phyloP scores from a whole-genome alignment of 2,888 invertebrate species.

The Molanna angustata region DNA sequence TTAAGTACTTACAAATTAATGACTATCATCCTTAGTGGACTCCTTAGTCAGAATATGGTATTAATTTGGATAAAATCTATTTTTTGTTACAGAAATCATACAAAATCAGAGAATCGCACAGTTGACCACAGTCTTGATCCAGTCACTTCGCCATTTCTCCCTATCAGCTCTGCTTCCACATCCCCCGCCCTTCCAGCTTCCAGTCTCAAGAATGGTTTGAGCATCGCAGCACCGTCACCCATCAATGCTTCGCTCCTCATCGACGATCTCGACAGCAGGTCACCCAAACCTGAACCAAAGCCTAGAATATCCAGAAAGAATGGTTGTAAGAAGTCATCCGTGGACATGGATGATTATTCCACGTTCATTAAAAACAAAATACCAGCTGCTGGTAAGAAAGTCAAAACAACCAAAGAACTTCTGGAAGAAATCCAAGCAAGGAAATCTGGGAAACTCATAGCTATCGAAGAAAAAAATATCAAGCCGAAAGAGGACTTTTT shows the following conservation, averaged over 20 bases:
- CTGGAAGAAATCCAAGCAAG: conserved; percentile 71
- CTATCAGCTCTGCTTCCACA: conserved; percentile 31
- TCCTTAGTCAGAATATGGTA: too few relatives aligned
- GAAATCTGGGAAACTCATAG: conserved; percentile 25
- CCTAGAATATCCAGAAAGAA: conserved; percentile 45
- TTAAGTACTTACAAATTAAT: too few relatives aligned
- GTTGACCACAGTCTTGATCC: conserved; percentile 30
- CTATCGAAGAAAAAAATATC: conserved; percentile 12
- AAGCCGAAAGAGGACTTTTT: conserved; percentile 30
- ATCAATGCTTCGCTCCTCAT: conserved; percentile 9
- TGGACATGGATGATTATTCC: conserved; percentile 44
- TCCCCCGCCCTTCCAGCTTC: conserved; percentile 24
- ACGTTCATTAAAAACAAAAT: conserved; percentile 46
- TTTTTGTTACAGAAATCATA: conserved; percentile 28
- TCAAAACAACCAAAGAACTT: conserved; percentile 74
- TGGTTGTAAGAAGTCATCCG: conserved; percentile 40
- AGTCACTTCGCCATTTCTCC: conserved; percentile 29
- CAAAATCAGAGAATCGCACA: conserved; percentile 31
- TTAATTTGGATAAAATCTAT: neutral
- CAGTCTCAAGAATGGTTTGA: conserved; percentile 24
- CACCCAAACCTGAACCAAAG: conserved; percentile 49
- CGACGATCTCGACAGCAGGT: conserved; percentile 32
- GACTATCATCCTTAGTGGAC: too few relatives aligned
- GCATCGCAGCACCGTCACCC: conserved; percentile 6
- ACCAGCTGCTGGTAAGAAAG: conserved; percentile 51